Conservation (phyloP, 2,888 invertebrate genomes). For the Pammene fasciana region DNA sequence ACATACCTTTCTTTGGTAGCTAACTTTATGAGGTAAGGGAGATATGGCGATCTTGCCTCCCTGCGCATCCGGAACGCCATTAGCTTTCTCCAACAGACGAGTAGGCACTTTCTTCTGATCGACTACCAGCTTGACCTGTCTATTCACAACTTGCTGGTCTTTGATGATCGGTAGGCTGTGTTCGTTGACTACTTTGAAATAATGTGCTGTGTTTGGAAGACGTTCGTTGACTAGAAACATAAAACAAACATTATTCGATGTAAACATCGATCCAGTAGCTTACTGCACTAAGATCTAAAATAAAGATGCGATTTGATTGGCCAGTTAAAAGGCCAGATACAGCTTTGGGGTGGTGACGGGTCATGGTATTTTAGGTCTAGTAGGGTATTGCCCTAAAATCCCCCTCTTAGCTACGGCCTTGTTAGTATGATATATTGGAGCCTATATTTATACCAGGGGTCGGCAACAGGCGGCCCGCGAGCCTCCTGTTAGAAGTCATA, state of each 20-base stretch:
- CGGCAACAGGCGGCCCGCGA: too few relatives aligned
- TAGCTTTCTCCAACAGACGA: constrained; percentile 55
- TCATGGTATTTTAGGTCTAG: too few relatives aligned
- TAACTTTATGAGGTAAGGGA: constrained; percentile 57
- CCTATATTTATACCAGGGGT: too few relatives aligned
- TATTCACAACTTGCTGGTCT: constrained; percentile 55
- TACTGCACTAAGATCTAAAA: too few relatives aligned
- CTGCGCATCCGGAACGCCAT: constrained; percentile 58
- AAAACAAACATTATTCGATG: not conserved
- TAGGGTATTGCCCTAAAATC: too few relatives aligned
- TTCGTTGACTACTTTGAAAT: constrained; percentile 76
- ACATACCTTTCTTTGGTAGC: constrained; percentile 60
- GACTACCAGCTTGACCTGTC: constrained; percentile 58
- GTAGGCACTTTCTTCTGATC: constrained; percentile 65
- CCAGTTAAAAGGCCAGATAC: too few relatives aligned
- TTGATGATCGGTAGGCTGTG: constrained; percentile 52
- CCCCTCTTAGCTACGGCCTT: too few relatives aligned
- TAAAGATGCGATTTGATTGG: too few relatives aligned
- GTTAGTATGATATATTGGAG: too few relatives aligned
- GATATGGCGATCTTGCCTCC: constrained; percentile 64
- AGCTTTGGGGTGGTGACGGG: too few relatives aligned
- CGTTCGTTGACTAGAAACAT: constrained; percentile 58
- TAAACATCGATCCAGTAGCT: too few relatives aligned
- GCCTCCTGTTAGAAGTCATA: too few relatives aligned
- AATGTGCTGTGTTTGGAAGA: constrained; percentile 58